phyloP scores from a whole-genome alignment of 1,140 invertebrate genomes.

The Ooceraea biroi region DNA sequence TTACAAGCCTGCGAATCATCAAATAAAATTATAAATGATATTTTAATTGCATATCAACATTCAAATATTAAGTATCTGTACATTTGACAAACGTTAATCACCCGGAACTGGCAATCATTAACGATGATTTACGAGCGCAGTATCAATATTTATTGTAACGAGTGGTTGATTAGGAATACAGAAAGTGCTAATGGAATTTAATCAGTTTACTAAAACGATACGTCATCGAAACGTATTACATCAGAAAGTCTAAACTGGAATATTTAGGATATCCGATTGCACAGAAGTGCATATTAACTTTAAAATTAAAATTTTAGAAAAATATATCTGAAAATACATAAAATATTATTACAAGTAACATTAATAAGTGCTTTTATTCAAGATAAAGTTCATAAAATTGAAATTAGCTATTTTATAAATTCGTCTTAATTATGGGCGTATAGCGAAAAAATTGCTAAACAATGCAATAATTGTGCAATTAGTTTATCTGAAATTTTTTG shows the following conservation, averaged over 20 bases:
- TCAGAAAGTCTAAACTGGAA: conserved; percentile 20
- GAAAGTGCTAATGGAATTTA: conserved; percentile 17
- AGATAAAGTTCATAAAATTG: no score
- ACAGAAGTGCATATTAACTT: background rate
- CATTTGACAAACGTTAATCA: conserved; percentile 12
- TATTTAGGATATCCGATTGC: background rate
- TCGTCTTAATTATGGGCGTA: no score
- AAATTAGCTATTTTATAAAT: no score
- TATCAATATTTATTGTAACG: conserved; percentile 42
- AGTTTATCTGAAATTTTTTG: background rate
- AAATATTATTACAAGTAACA: no score
- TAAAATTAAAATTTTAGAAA: background rate
- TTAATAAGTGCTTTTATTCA: no score
- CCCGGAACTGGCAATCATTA: background rate
- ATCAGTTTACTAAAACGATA: conserved; percentile 18
- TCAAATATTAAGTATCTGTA: background rate
- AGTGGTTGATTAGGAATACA: conserved; percentile 24
- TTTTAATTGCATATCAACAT: conserved; percentile 50
- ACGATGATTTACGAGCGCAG: conserved; percentile 39
- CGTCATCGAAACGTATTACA: background rate
- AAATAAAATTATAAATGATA: conserved; percentile 33
- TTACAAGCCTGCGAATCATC: background rate
- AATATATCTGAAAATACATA: background rate
- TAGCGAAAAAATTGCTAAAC: background rate
- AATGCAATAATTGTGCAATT: background rate